Conservation (phyloP, 2,888 invertebrate species). For the Drymonia ruficornis region DNA sequence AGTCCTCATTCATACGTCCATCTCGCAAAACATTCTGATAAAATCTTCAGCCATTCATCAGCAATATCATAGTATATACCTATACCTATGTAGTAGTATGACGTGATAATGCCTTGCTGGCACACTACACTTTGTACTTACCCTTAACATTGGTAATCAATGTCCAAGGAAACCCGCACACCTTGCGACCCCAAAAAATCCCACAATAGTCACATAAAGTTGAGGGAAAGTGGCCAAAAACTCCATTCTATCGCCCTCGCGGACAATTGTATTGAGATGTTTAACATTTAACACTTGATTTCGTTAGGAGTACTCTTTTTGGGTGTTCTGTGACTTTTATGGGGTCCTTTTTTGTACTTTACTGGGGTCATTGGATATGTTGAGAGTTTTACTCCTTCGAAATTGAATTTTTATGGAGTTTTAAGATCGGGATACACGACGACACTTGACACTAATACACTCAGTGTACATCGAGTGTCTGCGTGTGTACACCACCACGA, state of each 20-base stretch:
- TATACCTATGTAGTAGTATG: no score
- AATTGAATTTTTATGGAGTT: no score
- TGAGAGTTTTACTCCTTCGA: not conserved
- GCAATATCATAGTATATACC: no score
- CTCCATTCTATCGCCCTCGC: slow-evolving; percentile 11
- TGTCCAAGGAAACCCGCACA: not conserved
- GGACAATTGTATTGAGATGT: slow-evolving; percentile 38
- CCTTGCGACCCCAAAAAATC: slow-evolving; percentile 14
- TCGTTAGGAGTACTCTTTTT: slow-evolving; percentile 1
- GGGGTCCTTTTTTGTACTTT: not conserved
- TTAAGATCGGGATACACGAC: no score
- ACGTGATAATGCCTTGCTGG: no score
- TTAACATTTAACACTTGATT: slow-evolving; percentile 28
- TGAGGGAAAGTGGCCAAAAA: slow-evolving; percentile 28
- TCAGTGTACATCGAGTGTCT: no score
- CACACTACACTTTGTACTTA: no score
- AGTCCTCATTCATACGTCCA: no score
- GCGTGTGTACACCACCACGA: no score
- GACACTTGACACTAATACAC: no score
- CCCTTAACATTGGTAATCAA: not conserved
- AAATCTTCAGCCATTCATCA: no score
- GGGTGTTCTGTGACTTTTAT: not conserved
- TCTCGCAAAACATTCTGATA: no score
- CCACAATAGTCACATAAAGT: slow-evolving; percentile 37
- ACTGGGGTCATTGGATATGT: not conserved